Conservation (phyloP, 2,113 vertebrate genomes). For the Ariopsis seemanni region DNA sequence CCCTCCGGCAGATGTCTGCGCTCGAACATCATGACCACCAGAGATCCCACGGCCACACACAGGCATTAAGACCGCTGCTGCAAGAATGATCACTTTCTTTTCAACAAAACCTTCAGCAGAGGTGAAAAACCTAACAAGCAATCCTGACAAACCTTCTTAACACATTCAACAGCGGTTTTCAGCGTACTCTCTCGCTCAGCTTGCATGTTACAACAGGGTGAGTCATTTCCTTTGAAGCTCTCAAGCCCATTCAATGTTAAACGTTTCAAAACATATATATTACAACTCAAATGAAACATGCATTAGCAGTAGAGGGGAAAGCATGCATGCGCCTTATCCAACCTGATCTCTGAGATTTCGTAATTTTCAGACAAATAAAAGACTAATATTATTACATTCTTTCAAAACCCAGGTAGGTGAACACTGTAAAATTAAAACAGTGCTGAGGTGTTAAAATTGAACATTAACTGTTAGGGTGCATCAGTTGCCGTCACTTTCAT, state of each 20-base stretch:
- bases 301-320: background rate
- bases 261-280: slow-evolving; percentile 34
- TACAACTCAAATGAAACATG: slow-evolving; percentile 4
- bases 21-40: slow-evolving; percentile 37
- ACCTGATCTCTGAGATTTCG: background rate
- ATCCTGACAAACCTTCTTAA: background rate
- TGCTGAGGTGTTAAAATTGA: background rate
- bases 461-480: background rate
- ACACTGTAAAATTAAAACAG: background rate
- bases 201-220: slow-evolving; percentile 32
- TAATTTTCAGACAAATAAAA: background rate
- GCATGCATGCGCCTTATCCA: background rate
- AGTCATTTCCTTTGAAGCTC: slow-evolving; percentile 30
- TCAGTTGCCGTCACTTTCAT: no score
- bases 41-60: slow-evolving; percentile 51
- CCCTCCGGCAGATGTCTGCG: slow-evolving; percentile 49
- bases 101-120: background rate
- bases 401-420: background rate
- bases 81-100: slow-evolving; percentile 31
- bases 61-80: slow-evolving; percentile 42
- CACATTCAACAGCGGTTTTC: slow-evolving; percentile 10
- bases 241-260: slow-evolving; percentile 8
- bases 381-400: background rate
- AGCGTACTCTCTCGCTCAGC: background rate
- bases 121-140: background rate